Conservation (phyloP, 1,140 invertebrate species). For the Drosophila grimshawi region DNA sequence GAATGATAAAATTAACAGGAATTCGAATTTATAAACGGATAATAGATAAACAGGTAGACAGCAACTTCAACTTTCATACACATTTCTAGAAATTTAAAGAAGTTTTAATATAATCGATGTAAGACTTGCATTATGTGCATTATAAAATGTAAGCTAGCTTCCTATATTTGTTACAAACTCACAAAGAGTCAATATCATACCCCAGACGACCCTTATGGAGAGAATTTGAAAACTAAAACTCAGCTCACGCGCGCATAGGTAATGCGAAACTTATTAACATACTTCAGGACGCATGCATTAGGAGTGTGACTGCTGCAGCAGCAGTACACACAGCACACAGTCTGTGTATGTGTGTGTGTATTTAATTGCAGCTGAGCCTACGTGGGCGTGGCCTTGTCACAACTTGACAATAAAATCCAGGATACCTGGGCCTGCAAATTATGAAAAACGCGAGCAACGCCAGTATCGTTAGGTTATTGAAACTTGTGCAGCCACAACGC, state of each 20-base stretch:
- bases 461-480: conserved; percentile 65
- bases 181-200: not conserved
- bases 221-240: conserved; percentile 6
- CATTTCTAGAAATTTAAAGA: too few relatives aligned
- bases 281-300: conserved; percentile 73
- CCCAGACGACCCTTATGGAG: not conserved
- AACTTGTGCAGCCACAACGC: conserved; percentile 39
- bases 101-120: too few relatives aligned
- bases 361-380: conserved; percentile 59
- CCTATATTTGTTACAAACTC: not conserved
- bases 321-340: conserved; percentile 1
- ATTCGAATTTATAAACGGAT: too few relatives aligned
- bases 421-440: conserved; percentile 63
- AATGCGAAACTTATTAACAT: conserved; percentile 79
- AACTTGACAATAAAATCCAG: conserved; percentile 68
- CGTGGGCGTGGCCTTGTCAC: conserved; percentile 61
- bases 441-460: conserved; percentile 56
- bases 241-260: conserved; percentile 33
- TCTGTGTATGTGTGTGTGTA: conserved; percentile 15
- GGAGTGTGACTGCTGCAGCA: conserved; percentile 22
- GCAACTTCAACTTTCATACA: too few relatives aligned
- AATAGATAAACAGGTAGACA: too few relatives aligned
- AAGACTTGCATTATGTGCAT: too few relatives aligned
- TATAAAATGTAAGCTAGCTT: not conserved
- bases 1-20: too few relatives aligned